phyloP scores from a whole-genome alignment of 2,113 vertebrate genomes.

The Zosterops japonicus region DNA sequence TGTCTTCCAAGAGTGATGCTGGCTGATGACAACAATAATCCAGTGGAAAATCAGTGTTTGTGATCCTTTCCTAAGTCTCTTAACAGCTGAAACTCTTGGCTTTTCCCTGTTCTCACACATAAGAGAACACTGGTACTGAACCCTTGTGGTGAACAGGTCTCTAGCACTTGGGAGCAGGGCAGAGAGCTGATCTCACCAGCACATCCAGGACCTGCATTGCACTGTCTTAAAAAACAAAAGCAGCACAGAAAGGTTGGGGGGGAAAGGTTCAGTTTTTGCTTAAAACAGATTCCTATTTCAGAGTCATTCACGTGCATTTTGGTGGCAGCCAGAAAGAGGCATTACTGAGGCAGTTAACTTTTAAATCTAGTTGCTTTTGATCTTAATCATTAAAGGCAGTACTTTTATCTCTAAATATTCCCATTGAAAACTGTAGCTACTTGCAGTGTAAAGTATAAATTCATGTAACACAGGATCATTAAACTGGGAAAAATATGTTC shows the following conservation, averaged over 20 bases:
- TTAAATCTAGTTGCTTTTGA: not conserved
- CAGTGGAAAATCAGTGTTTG: not conserved
- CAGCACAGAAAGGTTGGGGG: not conserved
- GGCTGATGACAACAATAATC: not conserved
- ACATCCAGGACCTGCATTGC: not conserved
- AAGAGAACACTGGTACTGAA: not conserved
- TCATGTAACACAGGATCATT: not conserved
- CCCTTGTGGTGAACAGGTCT: not conserved
- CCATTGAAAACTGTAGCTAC: not conserved
- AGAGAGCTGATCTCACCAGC: not conserved
- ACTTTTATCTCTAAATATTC: not conserved
- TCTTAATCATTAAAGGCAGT: not conserved
- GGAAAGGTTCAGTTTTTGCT: fast-evolving
- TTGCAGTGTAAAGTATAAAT: not conserved
- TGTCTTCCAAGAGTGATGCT: not conserved
- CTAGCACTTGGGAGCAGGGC: not conserved
- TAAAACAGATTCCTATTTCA: not conserved
- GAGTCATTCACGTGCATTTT: not conserved
- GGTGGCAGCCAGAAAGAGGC: not conserved
- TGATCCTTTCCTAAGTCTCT: not conserved
- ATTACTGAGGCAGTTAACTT: not conserved
- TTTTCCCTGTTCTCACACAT: not conserved
- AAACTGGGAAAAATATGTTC: not conserved
- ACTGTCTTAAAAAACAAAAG: not conserved
- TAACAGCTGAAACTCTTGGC: not conserved